These are phyloP conservation scores for Myotis lucifugus DNA, from an alignment of 2,113 vertebrate genomes.

Conservation along the genomic window DNA sequence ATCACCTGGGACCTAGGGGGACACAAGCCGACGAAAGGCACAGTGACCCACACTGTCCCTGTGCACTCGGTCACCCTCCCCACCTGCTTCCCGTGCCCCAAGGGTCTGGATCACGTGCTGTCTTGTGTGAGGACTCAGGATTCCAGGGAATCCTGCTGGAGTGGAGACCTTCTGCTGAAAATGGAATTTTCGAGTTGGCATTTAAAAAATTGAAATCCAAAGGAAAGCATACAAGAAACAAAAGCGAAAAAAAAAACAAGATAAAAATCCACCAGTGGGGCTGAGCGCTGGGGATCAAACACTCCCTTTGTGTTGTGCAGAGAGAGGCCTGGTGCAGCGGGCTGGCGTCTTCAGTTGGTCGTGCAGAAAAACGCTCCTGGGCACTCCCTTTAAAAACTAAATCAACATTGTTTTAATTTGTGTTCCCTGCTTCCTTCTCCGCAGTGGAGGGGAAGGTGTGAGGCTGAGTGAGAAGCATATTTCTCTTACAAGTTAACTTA, in stretches of 20 bases:
- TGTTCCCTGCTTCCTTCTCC: slow-evolving; percentile 78
- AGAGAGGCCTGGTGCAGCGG: background rate
- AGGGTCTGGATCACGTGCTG: accelerated
- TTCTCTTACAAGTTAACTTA: slow-evolving; percentile 87
- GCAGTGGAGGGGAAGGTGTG: slow-evolving; percentile 68
- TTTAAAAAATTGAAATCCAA: slow-evolving; percentile 57
- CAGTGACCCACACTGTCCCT: background rate
- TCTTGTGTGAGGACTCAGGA: background rate
- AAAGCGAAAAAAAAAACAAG: slow-evolving; percentile 51
- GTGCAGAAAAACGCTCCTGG: slow-evolving; percentile 77
- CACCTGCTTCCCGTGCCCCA: accelerated
- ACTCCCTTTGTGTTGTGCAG: slow-evolving; percentile 74
- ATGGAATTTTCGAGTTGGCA: slow-evolving; percentile 38
- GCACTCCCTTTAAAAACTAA: slow-evolving; percentile 80
- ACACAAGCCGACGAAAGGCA: background rate
- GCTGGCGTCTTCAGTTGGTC: slow-evolving; percentile 63
- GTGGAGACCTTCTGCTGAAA: background rate
- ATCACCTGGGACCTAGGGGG: accelerated
- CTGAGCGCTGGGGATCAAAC: slow-evolving; percentile 70
- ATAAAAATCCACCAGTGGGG: slow-evolving; percentile 51
- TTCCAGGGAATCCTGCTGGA: background rate
- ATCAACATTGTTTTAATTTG: slow-evolving; percentile 87
- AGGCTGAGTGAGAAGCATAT: slow-evolving; percentile 80
- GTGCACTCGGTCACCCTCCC: background rate
- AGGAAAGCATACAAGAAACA: slow-evolving; percentile 68